These are phyloP conservation scores for Hypotaenidia philippensis DNA, from an alignment of 2,797 vertebrate species.

Conservation along the genomic window DNA sequence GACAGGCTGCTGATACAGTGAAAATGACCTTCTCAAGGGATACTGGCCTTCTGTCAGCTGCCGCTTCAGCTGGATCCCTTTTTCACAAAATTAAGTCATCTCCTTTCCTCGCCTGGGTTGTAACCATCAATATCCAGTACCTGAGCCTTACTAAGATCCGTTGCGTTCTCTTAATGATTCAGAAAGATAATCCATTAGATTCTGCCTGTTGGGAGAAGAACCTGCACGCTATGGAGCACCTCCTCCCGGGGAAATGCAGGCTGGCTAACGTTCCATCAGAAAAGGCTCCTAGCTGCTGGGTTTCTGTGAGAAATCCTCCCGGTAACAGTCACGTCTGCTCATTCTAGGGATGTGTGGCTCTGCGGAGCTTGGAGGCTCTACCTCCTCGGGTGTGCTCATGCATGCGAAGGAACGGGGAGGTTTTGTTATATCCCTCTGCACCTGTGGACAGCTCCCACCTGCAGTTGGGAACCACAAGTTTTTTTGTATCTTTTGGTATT, in stretches of 20 bases:
- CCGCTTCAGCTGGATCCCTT: conserved; percentile 10
- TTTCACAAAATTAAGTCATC: conserved; percentile 4
- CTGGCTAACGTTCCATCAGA: neutral
- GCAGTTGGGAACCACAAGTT: conserved; percentile 32
- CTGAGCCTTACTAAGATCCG: neutral
- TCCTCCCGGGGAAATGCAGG: conserved; percentile 34
- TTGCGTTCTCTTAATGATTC: neutral
- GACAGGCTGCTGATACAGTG: conserved; percentile 36
- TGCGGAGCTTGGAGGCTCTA: neutral
- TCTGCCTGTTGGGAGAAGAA: neutral
- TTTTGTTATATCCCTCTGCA: neutral
- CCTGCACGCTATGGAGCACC: conserved; percentile 7
- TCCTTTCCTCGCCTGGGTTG: neutral
- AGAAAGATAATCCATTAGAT: neutral
- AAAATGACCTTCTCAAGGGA: conserved; percentile 68
- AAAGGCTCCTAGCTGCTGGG: neutral
- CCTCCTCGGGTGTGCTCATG: neutral
- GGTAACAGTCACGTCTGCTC: neutral
- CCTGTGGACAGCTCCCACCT: conserved; percentile 52
- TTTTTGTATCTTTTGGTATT: neutral
- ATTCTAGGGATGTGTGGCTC: neutral
- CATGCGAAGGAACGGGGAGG: conserved; percentile 24
- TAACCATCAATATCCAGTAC: neutral
- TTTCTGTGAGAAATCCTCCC: conserved; percentile 1
- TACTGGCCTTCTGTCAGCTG: conserved; percentile 23